These are phyloP conservation scores for Cochlearius cochlearius DNA, from an alignment of 2,113 vertebrate genomes.

Conservation along the genomic window DNA sequence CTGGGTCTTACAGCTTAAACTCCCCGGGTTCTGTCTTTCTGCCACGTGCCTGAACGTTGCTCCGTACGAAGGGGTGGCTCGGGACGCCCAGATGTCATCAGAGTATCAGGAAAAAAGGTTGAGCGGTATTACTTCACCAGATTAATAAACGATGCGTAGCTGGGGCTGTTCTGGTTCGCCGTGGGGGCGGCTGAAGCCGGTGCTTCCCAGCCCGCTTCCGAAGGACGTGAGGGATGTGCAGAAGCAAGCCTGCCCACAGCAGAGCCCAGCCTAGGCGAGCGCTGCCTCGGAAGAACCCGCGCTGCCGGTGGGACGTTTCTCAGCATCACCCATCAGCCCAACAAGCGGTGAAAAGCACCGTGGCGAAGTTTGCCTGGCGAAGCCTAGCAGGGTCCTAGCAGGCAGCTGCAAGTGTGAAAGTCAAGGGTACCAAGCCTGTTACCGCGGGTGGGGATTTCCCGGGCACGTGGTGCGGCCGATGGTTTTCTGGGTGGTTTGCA, in stretches of 20 bases:
- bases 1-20: not conserved
- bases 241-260: not conserved
- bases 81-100: not conserved
- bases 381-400: not conserved
- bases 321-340: not conserved
- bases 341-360: not conserved
- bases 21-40: not conserved
- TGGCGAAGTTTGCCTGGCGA: not conserved
- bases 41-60: not conserved
- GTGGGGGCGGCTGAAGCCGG: not conserved
- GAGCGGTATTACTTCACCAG: not conserved
- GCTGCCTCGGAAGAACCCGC: not conserved
- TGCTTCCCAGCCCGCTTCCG: not conserved
- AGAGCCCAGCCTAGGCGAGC: too few species aligned
- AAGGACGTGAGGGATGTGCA: not conserved
- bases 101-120: accelerated
- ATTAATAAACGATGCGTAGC: not conserved
- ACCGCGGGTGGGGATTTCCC: not conserved
- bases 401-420: not conserved
- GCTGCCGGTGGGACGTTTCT: not conserved
- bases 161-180: not conserved
- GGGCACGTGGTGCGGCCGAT: too few species aligned
- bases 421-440: not conserved
- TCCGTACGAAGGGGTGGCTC: not conserved
- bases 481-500: not conserved